Evolutionary conservation across 1,140 invertebrate genomes (phyloP), one percentile per base, ranked within the genome.

Genomic region (Proales similis): DNA sequence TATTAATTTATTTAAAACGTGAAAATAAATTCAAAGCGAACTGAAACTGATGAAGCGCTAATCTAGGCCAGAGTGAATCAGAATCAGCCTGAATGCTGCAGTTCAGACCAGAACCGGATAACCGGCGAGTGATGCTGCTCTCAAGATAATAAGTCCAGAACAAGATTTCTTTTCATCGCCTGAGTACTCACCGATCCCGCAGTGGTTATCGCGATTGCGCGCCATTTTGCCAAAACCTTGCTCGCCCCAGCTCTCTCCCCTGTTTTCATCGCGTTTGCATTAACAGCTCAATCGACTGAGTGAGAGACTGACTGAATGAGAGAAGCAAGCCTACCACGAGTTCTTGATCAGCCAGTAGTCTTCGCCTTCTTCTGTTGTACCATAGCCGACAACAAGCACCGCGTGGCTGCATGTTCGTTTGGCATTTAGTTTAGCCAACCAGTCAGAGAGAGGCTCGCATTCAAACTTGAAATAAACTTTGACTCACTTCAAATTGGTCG

Each of bases 141-240:
- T n/a, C 42, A 4, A 6, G 22, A 26, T 17, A 14, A 11, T 9
- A 29, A 48, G 3, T 17, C 17, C 5, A 19, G 29, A 20, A 24
- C n/a, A 4, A 36, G 26, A 53, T 17, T 2, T 38, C 9, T 7
- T 7, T 12, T 19, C 20, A 14, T 48, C 32, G n/a, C 3, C 12
- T 36, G 24, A n/a, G 1, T 3, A 14, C 19, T 36, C 82, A 29
- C 90, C 89, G 71, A 93, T 84, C 68, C 90, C 90, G 74, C 90
- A 94, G 68, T 86, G 81, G 72, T 93, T 93, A 1, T 85, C 67
- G 66, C 81, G 80, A 74, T 92, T 90, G 65, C 89, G 81, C 4
- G 85, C 79, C 82, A 94, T 92, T 75, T 84, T 84, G 66, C 92
- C 87, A 78, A 87, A 93, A 30, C 90, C 90, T 2, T 84, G 69